These are phyloP conservation scores for Pyrrhosoma nymphula DNA, from an alignment of 2,888 invertebrate species.

Conservation along the genomic window DNA sequence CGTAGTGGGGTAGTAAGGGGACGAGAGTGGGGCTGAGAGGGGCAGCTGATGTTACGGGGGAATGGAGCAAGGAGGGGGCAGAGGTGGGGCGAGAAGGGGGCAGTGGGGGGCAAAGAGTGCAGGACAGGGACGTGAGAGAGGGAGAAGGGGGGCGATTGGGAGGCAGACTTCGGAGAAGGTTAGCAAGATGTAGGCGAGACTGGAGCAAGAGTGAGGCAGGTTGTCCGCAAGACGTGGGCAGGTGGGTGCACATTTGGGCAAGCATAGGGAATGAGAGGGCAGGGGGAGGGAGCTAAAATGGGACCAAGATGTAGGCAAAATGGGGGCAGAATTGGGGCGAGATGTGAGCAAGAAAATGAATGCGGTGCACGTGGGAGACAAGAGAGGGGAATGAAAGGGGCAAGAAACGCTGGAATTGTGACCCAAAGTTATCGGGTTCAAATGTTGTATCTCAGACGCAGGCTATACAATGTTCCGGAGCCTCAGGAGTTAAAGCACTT, in stretches of 20 bases:
- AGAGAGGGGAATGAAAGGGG: not conserved
- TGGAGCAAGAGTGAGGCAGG: too few relatives aligned
- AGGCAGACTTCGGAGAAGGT: not conserved
- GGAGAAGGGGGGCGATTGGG: not conserved
- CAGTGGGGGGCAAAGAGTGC: not conserved
- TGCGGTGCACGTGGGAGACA: not conserved
- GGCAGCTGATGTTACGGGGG: not conserved
- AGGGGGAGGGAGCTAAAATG: not conserved
- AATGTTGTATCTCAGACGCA: too few relatives aligned
- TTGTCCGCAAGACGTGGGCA: too few relatives aligned
- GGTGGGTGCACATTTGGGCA: not conserved
- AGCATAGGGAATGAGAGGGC: not conserved
- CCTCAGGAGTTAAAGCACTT: too few relatives aligned
- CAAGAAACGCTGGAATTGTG: not conserved
- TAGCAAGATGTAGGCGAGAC: too few relatives aligned
- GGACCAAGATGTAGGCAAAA: too few relatives aligned
- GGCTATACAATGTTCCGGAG: too few relatives aligned
- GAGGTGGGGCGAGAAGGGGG: not conserved
- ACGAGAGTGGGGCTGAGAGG: not conserved
- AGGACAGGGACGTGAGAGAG: too few relatives aligned
- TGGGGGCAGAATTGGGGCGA: too few relatives aligned
- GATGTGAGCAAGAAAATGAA: too few relatives aligned
- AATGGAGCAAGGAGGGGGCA: not conserved
- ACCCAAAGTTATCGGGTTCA: too few relatives aligned
- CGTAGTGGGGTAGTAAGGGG: not conserved